Evolutionary conservation across 2,113 vertebrate species (phyloP).

Genomic region (Xyrauchen texanus): DNA sequence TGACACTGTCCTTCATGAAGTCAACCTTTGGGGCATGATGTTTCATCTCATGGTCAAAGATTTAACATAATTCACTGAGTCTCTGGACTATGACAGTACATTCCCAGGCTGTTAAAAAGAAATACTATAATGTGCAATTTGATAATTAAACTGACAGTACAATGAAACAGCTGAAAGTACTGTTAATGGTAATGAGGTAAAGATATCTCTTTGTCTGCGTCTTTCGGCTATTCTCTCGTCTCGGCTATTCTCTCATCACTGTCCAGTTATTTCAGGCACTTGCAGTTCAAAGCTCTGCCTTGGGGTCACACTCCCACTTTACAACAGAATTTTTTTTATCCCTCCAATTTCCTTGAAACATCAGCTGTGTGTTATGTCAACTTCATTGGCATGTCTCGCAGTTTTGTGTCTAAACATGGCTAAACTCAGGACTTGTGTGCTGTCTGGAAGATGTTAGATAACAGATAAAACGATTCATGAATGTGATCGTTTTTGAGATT

Average conservation of each 20-base stretch:
- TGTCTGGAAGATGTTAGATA: slow-evolving; percentile 36
- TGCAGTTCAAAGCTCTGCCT: slow-evolving; percentile 7
- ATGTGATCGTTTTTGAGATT: background rate
- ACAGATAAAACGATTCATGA: background rate
- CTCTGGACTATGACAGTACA: slow-evolving; percentile 9
- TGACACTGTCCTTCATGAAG: background rate
- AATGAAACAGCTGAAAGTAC: background rate
- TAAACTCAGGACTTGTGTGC: slow-evolving; percentile 9
- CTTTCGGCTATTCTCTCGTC: background rate
- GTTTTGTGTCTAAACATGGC: slow-evolving; percentile 71
- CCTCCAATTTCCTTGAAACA: slow-evolving; percentile 54
- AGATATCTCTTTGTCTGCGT: background rate
- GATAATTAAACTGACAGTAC: background rate
- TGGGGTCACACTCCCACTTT: slow-evolving; percentile 41
- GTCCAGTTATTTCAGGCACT: slow-evolving; percentile 12
- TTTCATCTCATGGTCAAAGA: background rate
- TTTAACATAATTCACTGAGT: background rate
- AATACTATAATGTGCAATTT: background rate
- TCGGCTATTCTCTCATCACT: background rate
- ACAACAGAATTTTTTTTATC: slow-evolving; percentile 49
- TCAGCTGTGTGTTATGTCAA: slow-evolving; percentile 75
- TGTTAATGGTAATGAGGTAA: no score
- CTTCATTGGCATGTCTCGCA: slow-evolving; percentile 41
- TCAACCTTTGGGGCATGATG: background rate
- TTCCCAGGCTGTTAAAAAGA: background rate